phyloP scores from a whole-genome alignment of 2,888 invertebrate species.

The Heterodera filipjevi region DNA sequence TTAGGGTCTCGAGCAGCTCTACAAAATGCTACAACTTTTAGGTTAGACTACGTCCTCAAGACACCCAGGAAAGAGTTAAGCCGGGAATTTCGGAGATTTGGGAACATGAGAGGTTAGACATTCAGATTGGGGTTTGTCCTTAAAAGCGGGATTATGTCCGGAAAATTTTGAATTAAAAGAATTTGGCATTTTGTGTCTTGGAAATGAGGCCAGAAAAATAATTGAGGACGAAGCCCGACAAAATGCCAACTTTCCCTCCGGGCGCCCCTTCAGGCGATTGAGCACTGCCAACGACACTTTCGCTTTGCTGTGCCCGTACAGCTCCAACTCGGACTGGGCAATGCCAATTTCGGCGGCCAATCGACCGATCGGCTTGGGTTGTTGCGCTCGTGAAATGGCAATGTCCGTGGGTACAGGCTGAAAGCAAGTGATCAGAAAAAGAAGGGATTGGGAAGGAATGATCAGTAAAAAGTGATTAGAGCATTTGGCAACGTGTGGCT shows the following conservation, averaged over 20 bases:
- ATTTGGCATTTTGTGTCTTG: too few species aligned
- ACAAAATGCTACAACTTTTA: too few species aligned
- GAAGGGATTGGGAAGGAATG: constrained; percentile 1
- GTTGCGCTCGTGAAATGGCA: constrained; percentile 77
- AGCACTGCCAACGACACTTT: constrained; percentile 84
- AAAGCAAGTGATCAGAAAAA: constrained; percentile 17
- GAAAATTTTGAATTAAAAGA: too few species aligned
- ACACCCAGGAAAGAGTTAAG: too few species aligned
- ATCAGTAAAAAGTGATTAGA: not conserved
- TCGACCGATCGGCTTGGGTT: constrained; percentile 60
- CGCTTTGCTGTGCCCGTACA: constrained; percentile 90
- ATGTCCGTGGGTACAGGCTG: constrained; percentile 89
- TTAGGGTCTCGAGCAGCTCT: too few species aligned
- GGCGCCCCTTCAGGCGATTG: constrained; percentile 75
- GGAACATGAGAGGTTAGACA: too few species aligned
- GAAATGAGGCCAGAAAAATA: too few species aligned
- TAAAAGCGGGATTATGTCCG: too few species aligned
- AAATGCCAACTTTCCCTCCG: constrained; percentile 86
- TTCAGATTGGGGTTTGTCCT: too few species aligned
- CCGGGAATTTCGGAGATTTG: too few species aligned
- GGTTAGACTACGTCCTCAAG: too few species aligned
- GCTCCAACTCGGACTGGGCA: constrained; percentile 78
- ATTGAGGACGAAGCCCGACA: constrained; percentile 71
- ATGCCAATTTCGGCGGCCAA: constrained; percentile 68
- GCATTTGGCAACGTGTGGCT: too few species aligned